phyloP scores from a whole-genome alignment of 2,888 invertebrate genomes.

The Callinectes sapidus region DNA sequence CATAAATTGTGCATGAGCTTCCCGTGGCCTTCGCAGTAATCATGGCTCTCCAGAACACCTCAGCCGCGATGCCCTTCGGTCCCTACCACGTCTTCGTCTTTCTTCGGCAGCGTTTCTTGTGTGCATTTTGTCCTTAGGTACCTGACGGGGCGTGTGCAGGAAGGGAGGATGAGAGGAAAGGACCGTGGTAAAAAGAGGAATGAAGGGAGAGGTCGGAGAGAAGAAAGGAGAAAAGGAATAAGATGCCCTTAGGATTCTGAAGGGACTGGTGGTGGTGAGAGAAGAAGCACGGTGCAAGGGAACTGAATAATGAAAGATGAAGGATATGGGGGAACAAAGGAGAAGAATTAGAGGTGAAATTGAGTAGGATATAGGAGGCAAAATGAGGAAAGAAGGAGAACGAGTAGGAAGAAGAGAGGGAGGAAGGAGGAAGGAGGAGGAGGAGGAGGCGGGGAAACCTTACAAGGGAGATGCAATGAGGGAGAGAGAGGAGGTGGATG shows the following conservation, averaged over 20 bases:
- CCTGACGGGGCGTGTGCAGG: not conserved
- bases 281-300: not conserved
- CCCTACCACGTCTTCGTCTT: not conserved
- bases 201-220: not conserved
- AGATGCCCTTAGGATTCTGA: constrained; percentile 16
- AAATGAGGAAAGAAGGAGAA: not conserved
- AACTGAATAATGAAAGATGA: not conserved
- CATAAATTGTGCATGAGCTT: not conserved
- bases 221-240: not conserved
- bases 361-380: not conserved
- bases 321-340: not conserved
- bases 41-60: constrained; percentile 4
- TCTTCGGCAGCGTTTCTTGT: not conserved
- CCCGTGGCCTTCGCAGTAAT: not conserved
- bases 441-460: not conserved
- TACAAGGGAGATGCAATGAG: not conserved
- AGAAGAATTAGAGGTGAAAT: not conserved
- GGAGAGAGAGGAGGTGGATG: not conserved
- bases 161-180: not conserved
- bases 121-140: not conserved
- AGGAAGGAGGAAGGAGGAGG: not conserved
- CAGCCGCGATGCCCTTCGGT: constrained; percentile 3
- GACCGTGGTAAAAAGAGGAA: not conserved
- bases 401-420: not conserved
- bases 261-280: not conserved